Base-by-base conservation (phyloP, 2,113 vertebrate species). In the Syngnathus floridae region DNA sequence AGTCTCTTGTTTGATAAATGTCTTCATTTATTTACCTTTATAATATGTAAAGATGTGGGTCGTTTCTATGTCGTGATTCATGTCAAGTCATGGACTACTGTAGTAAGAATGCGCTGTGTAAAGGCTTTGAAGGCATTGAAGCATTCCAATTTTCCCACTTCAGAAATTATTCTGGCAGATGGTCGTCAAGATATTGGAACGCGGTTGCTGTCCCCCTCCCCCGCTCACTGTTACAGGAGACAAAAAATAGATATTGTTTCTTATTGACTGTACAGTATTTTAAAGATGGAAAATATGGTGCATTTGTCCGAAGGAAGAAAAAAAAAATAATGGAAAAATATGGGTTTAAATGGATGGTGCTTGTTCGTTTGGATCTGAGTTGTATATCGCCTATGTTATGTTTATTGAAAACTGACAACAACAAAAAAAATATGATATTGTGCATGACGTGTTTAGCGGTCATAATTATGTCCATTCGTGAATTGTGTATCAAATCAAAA, bases 301-400 rank as follows among this genome's bases (percentile, higher is more conserved):
- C 87, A 89, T 88, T 93, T 92, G 95, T 95, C 92, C 91, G 91
- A 91, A 73, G 70, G 63, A 64, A 87, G 77, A 85, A 84, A 83
- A 82, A 82, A 83, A 89, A 90, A 93, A 93, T 91, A 87, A 91
- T 89, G 90, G 75, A 82, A 87, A 93, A 95, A 93, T 88, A 90
- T 91, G 88, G 92, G 90, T 91, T 92, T 92, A 87, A 93, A 93
- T 94, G 92, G 92, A 93, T 88, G 93, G 92, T 91, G 93, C 91
- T 91, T 89, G 92, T 92, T 93, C 86, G 83, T 90, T 92, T 92
- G 91, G 89, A 91, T 93, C 90, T 91, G 88, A 91, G 90, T 90
- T 98, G 94, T 98, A 94, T 93, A 97, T 95, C 89, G 90, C 95
- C 94, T 93, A 92, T 91, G 92, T 95, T 95, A 90, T 94, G 94